Conservation (phyloP, 2,113 vertebrate genomes). For the Otocyon megalotis region DNA sequence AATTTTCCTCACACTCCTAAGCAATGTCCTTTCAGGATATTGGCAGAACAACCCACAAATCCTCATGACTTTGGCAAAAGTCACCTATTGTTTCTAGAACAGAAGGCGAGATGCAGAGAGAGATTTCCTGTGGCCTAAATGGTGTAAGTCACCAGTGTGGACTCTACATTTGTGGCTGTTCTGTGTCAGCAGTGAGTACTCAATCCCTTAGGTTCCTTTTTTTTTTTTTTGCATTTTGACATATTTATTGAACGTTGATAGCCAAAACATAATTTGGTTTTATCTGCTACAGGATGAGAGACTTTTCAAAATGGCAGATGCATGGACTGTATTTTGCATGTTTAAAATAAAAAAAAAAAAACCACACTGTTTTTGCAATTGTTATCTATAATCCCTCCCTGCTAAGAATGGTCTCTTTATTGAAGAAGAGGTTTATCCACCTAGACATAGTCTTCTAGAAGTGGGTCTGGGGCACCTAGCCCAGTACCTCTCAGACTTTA, state of each 20-base stretch:
- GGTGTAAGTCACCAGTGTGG: background rate
- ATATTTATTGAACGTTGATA: conserved; percentile 88
- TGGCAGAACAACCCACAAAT: background rate
- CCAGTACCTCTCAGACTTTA: background rate
- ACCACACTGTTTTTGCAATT: conserved; percentile 86
- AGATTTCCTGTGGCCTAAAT: background rate
- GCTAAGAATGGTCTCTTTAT: conserved; percentile 68
- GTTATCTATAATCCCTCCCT: conserved; percentile 87
- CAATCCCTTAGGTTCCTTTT: background rate
- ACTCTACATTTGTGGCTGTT: background rate
- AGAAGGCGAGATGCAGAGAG: background rate
- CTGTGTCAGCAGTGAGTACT: background rate
- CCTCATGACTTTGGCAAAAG: background rate
- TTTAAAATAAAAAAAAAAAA: conserved; percentile 89
- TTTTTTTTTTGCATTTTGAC: conserved; percentile 96
- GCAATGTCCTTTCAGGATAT: background rate
- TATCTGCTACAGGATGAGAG: conserved; percentile 87
- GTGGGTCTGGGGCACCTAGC: background rate
- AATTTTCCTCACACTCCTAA: background rate
- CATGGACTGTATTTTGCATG: conserved; percentile 98
- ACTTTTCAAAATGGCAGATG: conserved; percentile 91
- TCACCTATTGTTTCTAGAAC: background rate
- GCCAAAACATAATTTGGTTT: conserved; percentile 89
- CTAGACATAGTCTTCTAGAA: conserved; percentile 7
- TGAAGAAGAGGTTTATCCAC: conserved; percentile 1